These are phyloP conservation scores for Osmerus mordax DNA, from an alignment of 2,113 vertebrate species.

Conservation along the genomic window DNA sequence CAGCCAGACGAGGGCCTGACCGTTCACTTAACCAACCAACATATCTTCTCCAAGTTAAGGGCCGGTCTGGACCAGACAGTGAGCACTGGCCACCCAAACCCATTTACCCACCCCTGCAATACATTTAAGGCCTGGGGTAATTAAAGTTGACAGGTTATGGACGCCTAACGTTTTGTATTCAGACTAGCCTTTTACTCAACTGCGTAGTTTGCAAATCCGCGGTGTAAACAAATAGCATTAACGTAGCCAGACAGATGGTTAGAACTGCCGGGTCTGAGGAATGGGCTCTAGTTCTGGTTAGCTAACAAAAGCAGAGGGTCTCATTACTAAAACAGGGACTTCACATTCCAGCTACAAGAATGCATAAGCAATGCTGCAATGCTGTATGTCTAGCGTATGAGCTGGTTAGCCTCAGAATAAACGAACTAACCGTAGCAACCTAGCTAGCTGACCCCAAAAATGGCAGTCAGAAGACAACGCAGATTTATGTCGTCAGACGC, in stretches of 20 bases:
- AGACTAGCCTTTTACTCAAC: constrained; percentile 53
- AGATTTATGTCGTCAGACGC: constrained; percentile 60
- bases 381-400: constrained; percentile 33
- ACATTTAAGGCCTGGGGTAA: too few relatives aligned
- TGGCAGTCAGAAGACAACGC: constrained; percentile 63
- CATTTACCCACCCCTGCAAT: too few relatives aligned
- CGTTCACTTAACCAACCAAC: constrained; percentile 7
- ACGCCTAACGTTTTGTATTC: not conserved
- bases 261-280: constrained; percentile 33
- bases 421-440: constrained; percentile 5
- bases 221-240: constrained; percentile 69
- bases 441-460: constrained; percentile 65
- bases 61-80: too few relatives aligned
- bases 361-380: not conserved
- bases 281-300: constrained; percentile 12
- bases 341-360: constrained; percentile 6
- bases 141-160: too few relatives aligned
- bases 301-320: constrained; percentile 8
- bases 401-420: constrained; percentile 56
- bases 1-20: constrained; percentile 26
- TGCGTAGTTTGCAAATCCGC: constrained; percentile 70
- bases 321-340: constrained; percentile 18
- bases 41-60: not conserved
- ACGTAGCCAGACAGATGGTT: constrained; percentile 30
- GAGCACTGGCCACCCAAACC: too few relatives aligned